Evolutionary conservation across 2,113 vertebrate species (phyloP).

Genomic region (Pygoscelis antarcticus): DNA sequence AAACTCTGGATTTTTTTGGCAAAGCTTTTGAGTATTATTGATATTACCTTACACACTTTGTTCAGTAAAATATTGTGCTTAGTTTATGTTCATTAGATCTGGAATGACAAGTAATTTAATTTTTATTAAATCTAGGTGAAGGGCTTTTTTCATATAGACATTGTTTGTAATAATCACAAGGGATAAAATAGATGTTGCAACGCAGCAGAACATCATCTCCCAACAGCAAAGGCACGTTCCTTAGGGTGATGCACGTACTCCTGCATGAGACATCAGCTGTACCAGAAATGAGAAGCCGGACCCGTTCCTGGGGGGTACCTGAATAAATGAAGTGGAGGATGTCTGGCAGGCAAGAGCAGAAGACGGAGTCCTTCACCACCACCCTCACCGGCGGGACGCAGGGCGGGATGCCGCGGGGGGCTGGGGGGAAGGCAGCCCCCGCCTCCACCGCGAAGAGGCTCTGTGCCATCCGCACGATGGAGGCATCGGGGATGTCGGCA

Average conservation of each 20-base stretch:
- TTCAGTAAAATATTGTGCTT: neutral
- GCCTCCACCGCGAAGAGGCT: conserved; percentile 81
- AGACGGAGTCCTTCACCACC: conserved; percentile 87
- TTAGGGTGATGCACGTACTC: too few relatives aligned
- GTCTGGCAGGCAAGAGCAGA: conserved; percentile 89
- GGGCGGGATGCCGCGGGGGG: conserved; percentile 42
- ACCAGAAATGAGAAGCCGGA: neutral
- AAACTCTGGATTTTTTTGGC: neutral
- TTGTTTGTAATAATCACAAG: neutral
- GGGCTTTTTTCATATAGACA: neutral
- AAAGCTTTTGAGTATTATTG: neutral
- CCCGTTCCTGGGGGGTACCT: conserved; percentile 75
- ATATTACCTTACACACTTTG: accelerated
- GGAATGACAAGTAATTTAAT: neutral
- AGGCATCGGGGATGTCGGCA: conserved; percentile 71
- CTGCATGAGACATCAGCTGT: neutral
- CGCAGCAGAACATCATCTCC: accelerated
- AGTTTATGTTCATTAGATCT: neutral
- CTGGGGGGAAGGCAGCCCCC: neutral
- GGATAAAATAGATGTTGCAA: neutral
- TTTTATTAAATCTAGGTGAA: neutral
- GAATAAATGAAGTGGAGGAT: conserved; percentile 95
- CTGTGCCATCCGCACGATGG: conserved; percentile 67
- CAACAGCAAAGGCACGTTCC: neutral
- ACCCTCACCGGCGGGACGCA: conserved; percentile 80